These are phyloP conservation scores for Athripsodes cinereus DNA, from an alignment of 2,888 invertebrate species.

Conservation along the genomic window DNA sequence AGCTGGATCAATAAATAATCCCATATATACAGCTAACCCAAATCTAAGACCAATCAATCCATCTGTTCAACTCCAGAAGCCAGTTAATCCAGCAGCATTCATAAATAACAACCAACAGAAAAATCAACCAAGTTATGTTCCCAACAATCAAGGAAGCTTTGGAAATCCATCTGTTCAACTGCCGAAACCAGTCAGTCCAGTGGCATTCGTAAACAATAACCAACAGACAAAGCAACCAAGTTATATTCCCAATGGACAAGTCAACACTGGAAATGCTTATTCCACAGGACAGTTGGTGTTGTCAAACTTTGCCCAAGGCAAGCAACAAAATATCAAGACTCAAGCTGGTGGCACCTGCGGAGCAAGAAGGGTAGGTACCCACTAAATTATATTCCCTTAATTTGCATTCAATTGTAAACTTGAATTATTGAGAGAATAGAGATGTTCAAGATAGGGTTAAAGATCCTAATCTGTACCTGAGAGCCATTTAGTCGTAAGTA, in stretches of 20 bases:
- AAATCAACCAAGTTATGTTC: background rate
- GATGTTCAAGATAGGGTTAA: too few species aligned
- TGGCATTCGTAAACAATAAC: slow-evolving; percentile 13
- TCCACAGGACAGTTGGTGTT: slow-evolving; percentile 25
- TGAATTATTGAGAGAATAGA: too few species aligned
- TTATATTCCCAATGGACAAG: slow-evolving; percentile 6
- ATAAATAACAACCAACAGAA: slow-evolving; percentile 10
- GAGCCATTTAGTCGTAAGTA: too few species aligned
- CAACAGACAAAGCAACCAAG: slow-evolving; percentile 7
- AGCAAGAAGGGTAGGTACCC: slow-evolving; percentile 35
- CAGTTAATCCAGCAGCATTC: slow-evolving; percentile 18
- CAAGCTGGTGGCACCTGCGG: slow-evolving; percentile 33
- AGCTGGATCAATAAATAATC: slow-evolving; percentile 31
- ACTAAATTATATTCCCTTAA: background rate
- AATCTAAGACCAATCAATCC: slow-evolving; percentile 25
- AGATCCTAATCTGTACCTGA: too few species aligned
- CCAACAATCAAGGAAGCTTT: slow-evolving; percentile 9
- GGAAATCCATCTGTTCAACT: background rate
- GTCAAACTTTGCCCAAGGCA: slow-evolving; percentile 20
- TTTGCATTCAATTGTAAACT: too few species aligned
- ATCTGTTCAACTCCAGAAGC: slow-evolving; percentile 6
- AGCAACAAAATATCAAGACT: slow-evolving; percentile 3
- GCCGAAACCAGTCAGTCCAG: slow-evolving; percentile 15
- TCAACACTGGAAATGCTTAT: slow-evolving; percentile 11
- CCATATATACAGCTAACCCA: slow-evolving; percentile 36